These are phyloP conservation scores for Aplysina aerophoba DNA, from an alignment of 37 sponge, comb jelly and placozoan genomes.

Conservation along the genomic window DNA sequence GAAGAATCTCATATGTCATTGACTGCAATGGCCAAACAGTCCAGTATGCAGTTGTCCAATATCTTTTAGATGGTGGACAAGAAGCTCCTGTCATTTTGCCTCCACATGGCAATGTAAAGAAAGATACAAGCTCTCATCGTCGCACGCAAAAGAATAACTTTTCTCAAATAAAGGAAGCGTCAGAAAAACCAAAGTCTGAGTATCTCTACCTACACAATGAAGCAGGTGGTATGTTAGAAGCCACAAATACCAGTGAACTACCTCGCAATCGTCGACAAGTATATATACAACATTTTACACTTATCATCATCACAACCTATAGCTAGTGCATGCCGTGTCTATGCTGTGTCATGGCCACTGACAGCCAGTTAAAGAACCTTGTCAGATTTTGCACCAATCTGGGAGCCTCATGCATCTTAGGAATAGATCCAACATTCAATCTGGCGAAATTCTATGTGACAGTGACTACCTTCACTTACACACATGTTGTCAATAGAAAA, in stretches of 20 bases:
- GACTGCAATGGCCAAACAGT: not conserved
- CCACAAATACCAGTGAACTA: slow-evolving; percentile 4
- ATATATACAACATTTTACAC: not conserved
- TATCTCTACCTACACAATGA: not conserved
- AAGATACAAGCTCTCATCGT: not conserved
- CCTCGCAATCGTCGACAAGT: slow-evolving; percentile 17
- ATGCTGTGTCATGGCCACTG: slow-evolving; percentile 3
- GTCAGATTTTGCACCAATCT: slow-evolving; percentile 11
- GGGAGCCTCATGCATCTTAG: slow-evolving; percentile 15
- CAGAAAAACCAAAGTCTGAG: slow-evolving; percentile 4
- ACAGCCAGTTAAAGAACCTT: slow-evolving; percentile 2
- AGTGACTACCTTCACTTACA: slow-evolving; percentile 6
- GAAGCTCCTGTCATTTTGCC: no score
- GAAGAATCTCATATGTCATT: slow-evolving; percentile 21
- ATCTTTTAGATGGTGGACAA: no score
- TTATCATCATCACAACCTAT: not conserved
- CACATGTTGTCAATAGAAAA: slow-evolving; percentile 16
- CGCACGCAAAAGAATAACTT: not conserved
- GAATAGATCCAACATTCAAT: slow-evolving; percentile 40
- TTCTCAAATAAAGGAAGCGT: not conserved
- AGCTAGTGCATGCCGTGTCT: not conserved
- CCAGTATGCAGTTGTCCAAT: no score
- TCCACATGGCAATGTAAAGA: not conserved
- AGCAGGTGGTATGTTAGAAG: slow-evolving; percentile 20
- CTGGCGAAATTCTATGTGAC: slow-evolving; percentile 24